Percentiles rank a stretch among this genome's conserved stretches.
Conservation (phyloP, 2,888 invertebrate genomes). For the Drosophila testacea region DNA sequence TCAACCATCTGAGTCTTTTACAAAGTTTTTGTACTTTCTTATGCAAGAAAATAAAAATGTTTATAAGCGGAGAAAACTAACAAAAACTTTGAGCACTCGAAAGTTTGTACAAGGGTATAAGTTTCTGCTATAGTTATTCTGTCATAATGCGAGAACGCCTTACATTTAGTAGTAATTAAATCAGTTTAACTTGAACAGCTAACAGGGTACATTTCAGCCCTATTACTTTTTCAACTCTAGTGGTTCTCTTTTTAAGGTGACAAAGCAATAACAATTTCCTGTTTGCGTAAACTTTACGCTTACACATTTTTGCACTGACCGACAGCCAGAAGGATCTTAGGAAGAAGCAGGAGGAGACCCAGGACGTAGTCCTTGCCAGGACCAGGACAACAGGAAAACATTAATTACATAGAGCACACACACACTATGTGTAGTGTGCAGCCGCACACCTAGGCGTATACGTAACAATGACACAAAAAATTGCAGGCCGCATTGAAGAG, state of each 20-base stretch:
- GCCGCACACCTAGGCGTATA: constrained; percentile 57
- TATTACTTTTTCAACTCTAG: neutral
- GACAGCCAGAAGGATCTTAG: neutral
- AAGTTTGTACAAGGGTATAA: too few species aligned
- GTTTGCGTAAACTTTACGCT: constrained; percentile 62
- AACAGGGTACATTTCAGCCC: constrained; percentile 4
- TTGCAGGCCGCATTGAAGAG: constrained; percentile 46
- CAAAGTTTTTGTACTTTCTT: too few species aligned
- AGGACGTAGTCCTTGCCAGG: neutral
- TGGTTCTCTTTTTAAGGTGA: constrained; percentile 36
- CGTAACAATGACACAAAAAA: constrained; percentile 50
- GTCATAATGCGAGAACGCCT: too few species aligned
- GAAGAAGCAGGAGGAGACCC: constrained; percentile 1
- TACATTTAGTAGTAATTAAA: neutral
- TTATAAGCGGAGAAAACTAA: too few species aligned
- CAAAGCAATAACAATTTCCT: constrained; percentile 70
- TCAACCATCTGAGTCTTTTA: too few species aligned
- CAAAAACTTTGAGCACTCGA: too few species aligned
- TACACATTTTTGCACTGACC: constrained; percentile 43
- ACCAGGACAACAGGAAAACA: constrained; percentile 51
- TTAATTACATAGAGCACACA: constrained; percentile 62
- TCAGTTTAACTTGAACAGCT: neutral
- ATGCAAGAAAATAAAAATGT: too few species aligned
- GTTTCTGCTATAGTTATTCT: too few species aligned
- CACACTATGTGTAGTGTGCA: constrained; percentile 14